Percentiles rank a stretch among this genome's conserved stretches.
Conservation (phyloP, 2,888 invertebrate species). For the Xanthostigma xanthostigma region DNA sequence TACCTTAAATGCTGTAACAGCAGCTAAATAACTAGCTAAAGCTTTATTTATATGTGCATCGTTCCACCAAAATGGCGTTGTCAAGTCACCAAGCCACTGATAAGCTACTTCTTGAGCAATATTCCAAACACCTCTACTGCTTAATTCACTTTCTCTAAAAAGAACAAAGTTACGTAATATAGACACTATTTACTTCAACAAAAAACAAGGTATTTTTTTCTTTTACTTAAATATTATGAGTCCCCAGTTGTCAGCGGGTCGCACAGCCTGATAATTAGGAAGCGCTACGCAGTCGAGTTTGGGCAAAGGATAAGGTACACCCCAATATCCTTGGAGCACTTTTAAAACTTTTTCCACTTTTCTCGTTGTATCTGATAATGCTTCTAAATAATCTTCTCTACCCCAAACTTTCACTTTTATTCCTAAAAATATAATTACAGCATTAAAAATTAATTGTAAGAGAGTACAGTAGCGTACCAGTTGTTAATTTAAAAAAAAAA, state of each 20-base stretch:
- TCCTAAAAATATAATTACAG: neutral
- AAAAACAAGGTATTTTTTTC: neutral
- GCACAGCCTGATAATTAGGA: slow-evolving; percentile 53
- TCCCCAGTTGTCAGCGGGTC: slow-evolving; percentile 68
- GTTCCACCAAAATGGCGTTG: slow-evolving; percentile 64
- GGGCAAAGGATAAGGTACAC: slow-evolving; percentile 45
- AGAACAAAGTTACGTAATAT: slow-evolving; percentile 2
- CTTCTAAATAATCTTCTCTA: slow-evolving; percentile 42
- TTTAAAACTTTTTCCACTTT: slow-evolving; percentile 41
- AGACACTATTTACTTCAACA: no score
- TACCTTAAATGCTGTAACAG: slow-evolving; percentile 56
- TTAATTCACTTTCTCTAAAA: slow-evolving; percentile 57
- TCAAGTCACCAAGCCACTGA: slow-evolving; percentile 64
- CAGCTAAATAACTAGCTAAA: slow-evolving; percentile 57
- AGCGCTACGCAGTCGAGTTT: slow-evolving; percentile 59
- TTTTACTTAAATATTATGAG: slow-evolving; percentile 60
- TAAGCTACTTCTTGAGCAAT: slow-evolving; percentile 59
- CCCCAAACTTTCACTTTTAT: slow-evolving; percentile 46
- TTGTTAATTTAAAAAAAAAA: no score
- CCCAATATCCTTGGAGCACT: slow-evolving; percentile 46
- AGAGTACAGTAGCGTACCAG: no score
- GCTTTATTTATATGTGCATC: slow-evolving; percentile 66
- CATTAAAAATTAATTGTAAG: no score
- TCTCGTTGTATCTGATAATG: slow-evolving; percentile 39
- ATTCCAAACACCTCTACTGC: slow-evolving; percentile 46